Conservation (phyloP, 1,140 invertebrate genomes). For the Trichonephila clavata region DNA sequence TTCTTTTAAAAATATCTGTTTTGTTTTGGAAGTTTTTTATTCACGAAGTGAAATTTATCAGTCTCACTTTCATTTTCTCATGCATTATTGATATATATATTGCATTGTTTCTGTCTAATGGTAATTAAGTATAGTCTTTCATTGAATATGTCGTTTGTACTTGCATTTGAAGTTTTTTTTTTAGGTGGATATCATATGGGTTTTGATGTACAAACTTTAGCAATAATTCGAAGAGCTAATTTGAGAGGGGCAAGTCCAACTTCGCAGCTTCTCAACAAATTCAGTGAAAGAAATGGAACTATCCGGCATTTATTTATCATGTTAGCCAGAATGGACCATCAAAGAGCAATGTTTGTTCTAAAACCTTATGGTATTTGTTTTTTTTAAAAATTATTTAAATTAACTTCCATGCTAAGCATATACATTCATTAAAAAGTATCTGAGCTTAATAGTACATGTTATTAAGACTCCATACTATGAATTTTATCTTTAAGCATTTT, state of each 20-base stretch:
- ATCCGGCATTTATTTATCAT: slow-evolving; percentile 88
- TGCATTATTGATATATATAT: too few species aligned
- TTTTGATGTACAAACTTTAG: slow-evolving; percentile 82
- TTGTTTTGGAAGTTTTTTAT: not conserved
- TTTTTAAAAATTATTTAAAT: not conserved
- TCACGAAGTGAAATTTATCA: not conserved
- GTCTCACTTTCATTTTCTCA: too few species aligned
- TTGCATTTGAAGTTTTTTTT: not conserved
- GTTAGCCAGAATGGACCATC: slow-evolving; percentile 87
- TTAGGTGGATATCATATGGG: slow-evolving; percentile 83
- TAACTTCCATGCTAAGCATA: not conserved
- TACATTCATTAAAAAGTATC: too few species aligned
- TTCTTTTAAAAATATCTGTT: too few species aligned
- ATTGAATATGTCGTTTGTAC: too few species aligned
- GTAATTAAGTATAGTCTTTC: not conserved
- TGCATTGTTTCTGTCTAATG: not conserved
- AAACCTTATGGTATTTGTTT: slow-evolving; percentile 83
- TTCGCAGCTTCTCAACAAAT: slow-evolving; percentile 87
- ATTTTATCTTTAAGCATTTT: too few species aligned
- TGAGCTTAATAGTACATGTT: too few species aligned
- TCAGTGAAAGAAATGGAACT: slow-evolving; percentile 90
- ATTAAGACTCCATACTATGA: too few species aligned
- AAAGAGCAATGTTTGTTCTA: slow-evolving; percentile 86
- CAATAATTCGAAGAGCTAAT: slow-evolving; percentile 82
- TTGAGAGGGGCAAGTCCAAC: slow-evolving; percentile 85